Conservation (phyloP, 2,888 invertebrate species). For the Lamellibrachia columna region DNA sequence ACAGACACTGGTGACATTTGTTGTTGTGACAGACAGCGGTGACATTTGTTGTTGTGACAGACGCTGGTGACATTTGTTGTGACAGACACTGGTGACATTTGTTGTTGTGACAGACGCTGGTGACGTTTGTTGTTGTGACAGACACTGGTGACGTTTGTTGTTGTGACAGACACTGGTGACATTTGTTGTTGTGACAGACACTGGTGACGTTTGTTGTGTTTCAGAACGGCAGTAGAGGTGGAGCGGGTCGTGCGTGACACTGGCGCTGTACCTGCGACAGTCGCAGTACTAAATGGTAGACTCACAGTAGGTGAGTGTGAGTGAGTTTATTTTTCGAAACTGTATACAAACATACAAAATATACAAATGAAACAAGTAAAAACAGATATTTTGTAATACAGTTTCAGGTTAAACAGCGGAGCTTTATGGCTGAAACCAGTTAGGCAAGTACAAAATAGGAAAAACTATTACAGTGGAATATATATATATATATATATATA, state of each 20-base stretch:
- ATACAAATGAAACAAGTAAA: too few relatives aligned
- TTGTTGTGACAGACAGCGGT: background rate
- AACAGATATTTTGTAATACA: too few relatives aligned
- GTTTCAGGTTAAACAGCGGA: too few relatives aligned
- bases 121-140: background rate
- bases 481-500: too few relatives aligned
- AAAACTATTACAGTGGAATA: too few relatives aligned
- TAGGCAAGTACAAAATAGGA: too few relatives aligned
- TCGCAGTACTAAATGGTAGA: slow-evolving; percentile 86
- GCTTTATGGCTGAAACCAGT: too few relatives aligned
- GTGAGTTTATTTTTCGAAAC: too few relatives aligned
- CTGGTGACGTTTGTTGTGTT: slow-evolving; percentile 34
- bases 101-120: background rate
- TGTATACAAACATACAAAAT: too few relatives aligned
- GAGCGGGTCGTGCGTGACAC: slow-evolving; percentile 77
- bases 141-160: background rate
- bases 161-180: background rate
- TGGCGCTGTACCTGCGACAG: slow-evolving; percentile 89
- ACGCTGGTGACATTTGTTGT: background rate
- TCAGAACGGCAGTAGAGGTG: slow-evolving; percentile 80
- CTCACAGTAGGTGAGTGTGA: slow-evolving; percentile 76
- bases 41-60: background rate
- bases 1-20: background rate
- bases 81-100: background rate
- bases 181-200: background rate